Percentiles rank a stretch among this genome's conserved stretches.
phyloP scores from a whole-genome alignment of 2,888 invertebrate species.

The Trichogramma evanescens region DNA sequence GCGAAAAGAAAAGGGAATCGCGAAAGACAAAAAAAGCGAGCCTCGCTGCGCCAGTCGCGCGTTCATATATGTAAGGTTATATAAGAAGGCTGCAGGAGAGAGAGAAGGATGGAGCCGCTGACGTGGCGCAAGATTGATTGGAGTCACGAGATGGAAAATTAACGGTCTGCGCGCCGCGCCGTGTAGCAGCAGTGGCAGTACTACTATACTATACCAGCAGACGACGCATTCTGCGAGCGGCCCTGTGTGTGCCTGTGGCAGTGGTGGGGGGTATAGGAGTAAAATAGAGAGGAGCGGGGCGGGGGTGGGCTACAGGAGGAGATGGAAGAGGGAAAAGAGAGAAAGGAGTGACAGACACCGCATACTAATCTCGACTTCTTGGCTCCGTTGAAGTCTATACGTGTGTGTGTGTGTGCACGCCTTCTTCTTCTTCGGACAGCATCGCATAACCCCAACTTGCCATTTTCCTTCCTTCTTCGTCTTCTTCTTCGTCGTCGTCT shows the following conservation, averaged over 20 bases:
- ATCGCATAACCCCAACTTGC: slow-evolving; percentile 21
- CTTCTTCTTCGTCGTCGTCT: slow-evolving; percentile 1
- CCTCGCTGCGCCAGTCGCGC: too few species aligned
- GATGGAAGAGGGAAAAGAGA: slow-evolving; percentile 19
- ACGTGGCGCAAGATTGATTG: slow-evolving; percentile 45
- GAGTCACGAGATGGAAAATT: slow-evolving; percentile 47
- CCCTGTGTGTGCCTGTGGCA: too few species aligned
- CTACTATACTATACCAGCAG: too few species aligned
- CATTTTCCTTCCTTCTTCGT: slow-evolving; percentile 24
- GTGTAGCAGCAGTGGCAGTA: background rate
- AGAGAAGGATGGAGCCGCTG: slow-evolving; percentile 34
- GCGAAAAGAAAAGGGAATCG: too few species aligned
- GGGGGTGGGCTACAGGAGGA: slow-evolving; percentile 14
- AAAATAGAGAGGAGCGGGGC: background rate
- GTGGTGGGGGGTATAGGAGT: too few species aligned
- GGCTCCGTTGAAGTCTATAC: background rate
- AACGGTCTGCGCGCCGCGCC: slow-evolving; percentile 35
- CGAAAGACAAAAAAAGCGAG: too few species aligned
- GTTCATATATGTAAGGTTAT: too few species aligned
- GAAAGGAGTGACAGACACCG: slow-evolving; percentile 37
- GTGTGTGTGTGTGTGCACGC: background rate
- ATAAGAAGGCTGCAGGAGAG: slow-evolving; percentile 1
- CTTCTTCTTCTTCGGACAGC: slow-evolving; percentile 9
- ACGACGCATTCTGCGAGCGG: too few species aligned
- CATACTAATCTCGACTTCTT: slow-evolving; percentile 36